These are phyloP conservation scores for Diogma glabrata DNA, from an alignment of 2,888 invertebrate genomes.

Conservation along the genomic window DNA sequence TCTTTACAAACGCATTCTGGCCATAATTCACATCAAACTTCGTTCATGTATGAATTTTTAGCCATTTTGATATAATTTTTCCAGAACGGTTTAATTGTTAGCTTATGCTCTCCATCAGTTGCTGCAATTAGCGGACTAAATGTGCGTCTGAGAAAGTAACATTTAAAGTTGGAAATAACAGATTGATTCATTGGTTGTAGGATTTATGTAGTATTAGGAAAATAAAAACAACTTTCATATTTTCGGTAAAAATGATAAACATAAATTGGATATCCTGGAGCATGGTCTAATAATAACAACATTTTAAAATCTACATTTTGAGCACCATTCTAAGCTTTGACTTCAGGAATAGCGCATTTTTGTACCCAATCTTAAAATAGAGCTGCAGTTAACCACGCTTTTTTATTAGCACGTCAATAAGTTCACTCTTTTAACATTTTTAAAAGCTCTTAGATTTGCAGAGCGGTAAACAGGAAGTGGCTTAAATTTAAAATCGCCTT, in stretches of 20 bases:
- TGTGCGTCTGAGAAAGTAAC: too few relatives aligned
- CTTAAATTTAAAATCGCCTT: constrained; percentile 5
- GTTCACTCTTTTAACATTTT: too few relatives aligned
- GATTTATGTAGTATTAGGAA: background rate
- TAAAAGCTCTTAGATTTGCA: too few relatives aligned
- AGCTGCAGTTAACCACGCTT: background rate
- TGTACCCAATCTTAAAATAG: background rate
- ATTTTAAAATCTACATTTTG: background rate
- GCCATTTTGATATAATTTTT: too few relatives aligned
- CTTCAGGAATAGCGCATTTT: background rate
- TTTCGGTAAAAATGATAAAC: too few relatives aligned
- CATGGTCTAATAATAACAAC: background rate
- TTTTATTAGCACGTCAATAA: background rate
- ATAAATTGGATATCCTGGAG: background rate
- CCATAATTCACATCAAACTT: background rate
- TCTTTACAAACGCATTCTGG: background rate
- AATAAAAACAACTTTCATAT: background rate
- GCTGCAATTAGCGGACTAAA: too few relatives aligned
- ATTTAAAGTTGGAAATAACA: background rate
- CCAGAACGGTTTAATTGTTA: too few relatives aligned
- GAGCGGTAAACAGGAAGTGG: background rate
- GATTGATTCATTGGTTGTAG: background rate
- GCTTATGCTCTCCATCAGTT: too few relatives aligned
- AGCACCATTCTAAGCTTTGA: background rate
- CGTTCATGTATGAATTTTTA: background rate